Evolutionary conservation across 1,140 invertebrate genomes (phyloP), one percentile per base, ranked within the genome.

Genomic region (Ylistrum balloti): DNA sequence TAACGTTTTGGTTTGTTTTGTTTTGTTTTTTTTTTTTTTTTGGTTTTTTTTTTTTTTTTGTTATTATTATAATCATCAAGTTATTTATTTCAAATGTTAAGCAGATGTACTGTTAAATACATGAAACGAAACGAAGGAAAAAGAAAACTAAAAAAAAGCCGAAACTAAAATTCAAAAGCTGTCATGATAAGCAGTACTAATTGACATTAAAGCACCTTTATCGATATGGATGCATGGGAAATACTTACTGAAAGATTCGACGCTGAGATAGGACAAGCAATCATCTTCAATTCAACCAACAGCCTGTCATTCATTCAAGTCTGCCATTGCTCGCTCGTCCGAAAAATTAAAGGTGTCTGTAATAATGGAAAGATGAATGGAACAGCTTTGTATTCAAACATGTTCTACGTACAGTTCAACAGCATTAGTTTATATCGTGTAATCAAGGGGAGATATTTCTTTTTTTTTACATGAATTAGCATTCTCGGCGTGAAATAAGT

Each of bases 331-430:
- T 74, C 56, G n/a, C 56, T 74, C 56, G 56, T 74, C 56, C 56
- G 56, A 74, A 74, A 74, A 74, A 74, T 74, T 74, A 74, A 74
- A 74, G 56, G 22, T n/a, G 56, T 74, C 22, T 74, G 56, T 28
- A 74, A 28, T 28, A 28, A 17, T 1, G 5, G 56, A n/a, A 74
- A 74, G 56, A 74, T 28, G 22, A 74, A 74, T 74, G n/a, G 56
- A 74, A 74, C 11, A 74, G 17, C 28, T 2, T n/a, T 74, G 17
- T 45, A 17, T 45, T 45, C 41, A 45, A 45, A 45, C 17, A 13
- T 45, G 41, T 45, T 45, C 41, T 45, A 45, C 41, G 17, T 11
- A 5, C n/a, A 74, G 28, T 74, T 28, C 56, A 74, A 28, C 56
- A 7, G 22, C 17, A 74, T n/a, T 9, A 74, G 28, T 74, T 74